Evolutionary conservation across 2,113 vertebrate genomes (phyloP), one percentile per base, ranked within the genome.

Genomic region (Neotoma lepida): DNA sequence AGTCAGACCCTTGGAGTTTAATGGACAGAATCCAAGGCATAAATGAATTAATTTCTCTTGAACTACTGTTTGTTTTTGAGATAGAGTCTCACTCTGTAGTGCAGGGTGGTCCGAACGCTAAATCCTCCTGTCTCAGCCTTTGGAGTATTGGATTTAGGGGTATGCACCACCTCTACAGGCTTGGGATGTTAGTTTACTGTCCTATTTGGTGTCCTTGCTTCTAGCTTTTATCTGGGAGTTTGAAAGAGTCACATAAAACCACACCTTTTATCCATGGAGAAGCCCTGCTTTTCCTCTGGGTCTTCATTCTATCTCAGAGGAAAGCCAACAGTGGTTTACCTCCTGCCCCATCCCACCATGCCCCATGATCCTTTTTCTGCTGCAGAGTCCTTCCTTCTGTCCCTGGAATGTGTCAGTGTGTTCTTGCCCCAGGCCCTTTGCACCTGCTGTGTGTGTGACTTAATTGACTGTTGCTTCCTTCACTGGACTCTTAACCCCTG

Each of bases 381-480:
- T 30, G 28, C 28, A 64, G 44, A 76, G 61, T 5, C 30, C 54
- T 87, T 81, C 49, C 54, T 87, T 90, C 91, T 64, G 44, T 77
- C 64, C 76, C 63, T 76, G 49, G 78, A 84, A 84, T 46, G 12
- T 10, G 54, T 18, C 82, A 51, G 54, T 9, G 63, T 35, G 76
- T 86, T 80, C 64, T 85, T 96, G 66, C 58, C 93, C 70, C 95
- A 77, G 95, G 78, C 35, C 90, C 88, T 95, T 96, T 88, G 63
- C n/a, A 81, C 66, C 22, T 87, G 70, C 80, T 91, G 3, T 77
- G 24, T 77, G 24, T 26, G 26, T 92, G 66, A 86, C 73, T 89
- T 90, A 66, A 49, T n/a, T 86, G 56, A 46, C 22, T 26, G 33
- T 44, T 41, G 14, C 49, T 91, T 91, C 63, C 26, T 94, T 90